These are phyloP conservation scores for Gymnogyps californianus DNA, from an alignment of 2,113 vertebrate species.

Conservation along the genomic window DNA sequence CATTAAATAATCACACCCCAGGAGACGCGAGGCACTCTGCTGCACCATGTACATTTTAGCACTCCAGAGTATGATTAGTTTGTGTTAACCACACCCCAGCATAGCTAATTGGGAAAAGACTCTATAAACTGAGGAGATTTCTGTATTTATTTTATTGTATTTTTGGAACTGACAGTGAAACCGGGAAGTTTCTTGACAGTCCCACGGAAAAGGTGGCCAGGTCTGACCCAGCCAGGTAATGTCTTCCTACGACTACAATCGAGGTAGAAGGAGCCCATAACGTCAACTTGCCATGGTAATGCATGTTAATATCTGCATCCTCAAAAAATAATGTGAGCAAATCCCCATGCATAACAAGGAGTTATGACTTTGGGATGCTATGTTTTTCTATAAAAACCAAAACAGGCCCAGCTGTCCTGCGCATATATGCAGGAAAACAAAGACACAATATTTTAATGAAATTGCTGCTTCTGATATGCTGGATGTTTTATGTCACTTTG, in stretches of 20 bases:
- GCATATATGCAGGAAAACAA: not conserved
- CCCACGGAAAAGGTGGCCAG: not conserved
- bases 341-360: not conserved
- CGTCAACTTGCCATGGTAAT: not conserved
- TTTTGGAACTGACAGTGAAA: not conserved
- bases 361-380: not conserved
- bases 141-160: not conserved
- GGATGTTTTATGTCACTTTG: not conserved
- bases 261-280: not conserved
- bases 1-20: slow-evolving; percentile 74
- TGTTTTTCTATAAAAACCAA: slow-evolving; percentile 27
- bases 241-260: not conserved
- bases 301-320: not conserved
- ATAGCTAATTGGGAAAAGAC: slow-evolving; percentile 44
- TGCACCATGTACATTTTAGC: slow-evolving; percentile 63
- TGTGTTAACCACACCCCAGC: slow-evolving; percentile 62
- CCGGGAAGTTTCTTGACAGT: not conserved
- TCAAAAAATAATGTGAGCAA: not conserved
- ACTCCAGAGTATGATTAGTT: slow-evolving; percentile 67
- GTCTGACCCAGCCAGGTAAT: not conserved
- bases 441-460: not conserved
- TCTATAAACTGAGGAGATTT: not conserved
- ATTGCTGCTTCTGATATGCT: not conserved
- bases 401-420: slow-evolving; percentile 34
- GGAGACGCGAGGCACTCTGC: slow-evolving; percentile 51